phyloP scores from a whole-genome alignment of 2,113 vertebrate species.

The Onychorhynchus coronatus region DNA sequence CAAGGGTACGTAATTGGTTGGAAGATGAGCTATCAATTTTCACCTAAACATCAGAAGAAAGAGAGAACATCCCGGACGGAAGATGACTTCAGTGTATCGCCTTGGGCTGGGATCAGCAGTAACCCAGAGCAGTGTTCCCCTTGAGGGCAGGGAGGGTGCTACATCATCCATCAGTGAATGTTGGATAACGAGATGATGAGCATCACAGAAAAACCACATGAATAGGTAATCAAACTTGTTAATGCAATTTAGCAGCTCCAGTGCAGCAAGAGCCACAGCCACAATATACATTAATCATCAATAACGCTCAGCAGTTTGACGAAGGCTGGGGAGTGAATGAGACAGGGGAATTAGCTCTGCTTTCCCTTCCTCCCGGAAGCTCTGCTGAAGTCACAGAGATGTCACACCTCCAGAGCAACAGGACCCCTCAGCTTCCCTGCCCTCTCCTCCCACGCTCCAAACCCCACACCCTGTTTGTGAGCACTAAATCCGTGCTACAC shows the following conservation, averaged over 20 bases:
- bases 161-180: neutral
- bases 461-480: neutral
- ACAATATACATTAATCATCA: neutral
- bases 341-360: neutral
- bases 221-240: slow-evolving; percentile 54
- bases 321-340: neutral
- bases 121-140: neutral
- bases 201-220: neutral
- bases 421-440: neutral
- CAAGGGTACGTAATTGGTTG: neutral
- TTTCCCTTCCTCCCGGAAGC: neutral
- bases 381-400: neutral
- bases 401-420: neutral
- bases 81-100: neutral
- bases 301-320: neutral
- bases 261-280: neutral
- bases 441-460: neutral
- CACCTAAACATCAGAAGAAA: neutral
- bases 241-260: slow-evolving; percentile 27
- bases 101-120: neutral
- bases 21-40: neutral
- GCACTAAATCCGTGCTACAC: neutral
- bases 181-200: neutral
- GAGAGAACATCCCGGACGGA: neutral
- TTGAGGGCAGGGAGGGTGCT: neutral